Evolutionary conservation across 2,797 vertebrate genomes (phyloP).

Genomic region (Sarcoramphus papa): DNA sequence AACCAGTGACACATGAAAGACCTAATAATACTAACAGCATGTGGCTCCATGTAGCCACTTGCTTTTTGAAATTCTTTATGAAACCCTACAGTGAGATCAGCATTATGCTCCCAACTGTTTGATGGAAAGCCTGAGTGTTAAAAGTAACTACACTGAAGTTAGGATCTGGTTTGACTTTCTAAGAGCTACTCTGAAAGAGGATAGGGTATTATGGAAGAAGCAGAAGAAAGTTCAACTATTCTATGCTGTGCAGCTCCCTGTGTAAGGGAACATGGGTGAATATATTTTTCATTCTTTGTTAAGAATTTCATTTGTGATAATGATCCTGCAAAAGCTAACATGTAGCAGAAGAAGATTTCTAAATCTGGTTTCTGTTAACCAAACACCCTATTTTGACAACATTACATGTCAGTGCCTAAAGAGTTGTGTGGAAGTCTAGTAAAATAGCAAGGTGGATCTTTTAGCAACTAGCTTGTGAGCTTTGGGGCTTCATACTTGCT

Average conservation of each 20-base stretch:
- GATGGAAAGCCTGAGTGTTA: background rate
- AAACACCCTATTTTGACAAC: background rate
- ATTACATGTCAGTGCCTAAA: background rate
- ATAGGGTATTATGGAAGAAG: background rate
- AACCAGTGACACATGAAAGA: background rate
- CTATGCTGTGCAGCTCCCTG: background rate
- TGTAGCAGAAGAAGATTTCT: background rate
- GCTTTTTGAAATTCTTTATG: background rate
- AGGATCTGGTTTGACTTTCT: background rate
- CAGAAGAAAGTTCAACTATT: background rate
- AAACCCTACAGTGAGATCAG: background rate
- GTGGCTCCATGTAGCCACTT: background rate
- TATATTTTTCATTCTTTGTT: background rate
- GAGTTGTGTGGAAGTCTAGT: background rate
- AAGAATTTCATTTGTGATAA: background rate
- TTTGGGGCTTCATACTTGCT: background rate
- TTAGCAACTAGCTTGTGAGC: background rate
- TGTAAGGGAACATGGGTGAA: background rate
- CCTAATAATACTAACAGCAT: background rate
- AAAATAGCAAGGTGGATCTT: background rate
- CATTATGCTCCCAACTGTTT: background rate
- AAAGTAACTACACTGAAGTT: background rate
- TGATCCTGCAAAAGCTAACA: background rate
- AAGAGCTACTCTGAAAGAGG: background rate
- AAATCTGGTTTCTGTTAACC: background rate